phyloP scores from a whole-genome alignment of 2,113 vertebrate genomes.

The Lampris megalopsis region DNA sequence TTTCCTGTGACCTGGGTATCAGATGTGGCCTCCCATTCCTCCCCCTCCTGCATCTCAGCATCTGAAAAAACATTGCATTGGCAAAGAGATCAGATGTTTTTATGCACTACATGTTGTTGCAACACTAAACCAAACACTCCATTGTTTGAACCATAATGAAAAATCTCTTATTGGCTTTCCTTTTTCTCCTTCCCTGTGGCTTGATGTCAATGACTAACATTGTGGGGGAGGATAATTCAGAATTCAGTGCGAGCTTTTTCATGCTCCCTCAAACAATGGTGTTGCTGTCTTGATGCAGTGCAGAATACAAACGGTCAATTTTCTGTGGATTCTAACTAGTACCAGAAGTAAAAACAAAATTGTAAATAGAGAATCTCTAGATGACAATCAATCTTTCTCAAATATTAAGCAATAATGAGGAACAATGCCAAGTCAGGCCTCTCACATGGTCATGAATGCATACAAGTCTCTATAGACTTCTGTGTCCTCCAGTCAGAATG shows the following conservation, averaged over 20 bases:
- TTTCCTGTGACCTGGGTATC: slow-evolving; percentile 70
- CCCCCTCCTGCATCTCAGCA: slow-evolving; percentile 60
- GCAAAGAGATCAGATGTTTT: slow-evolving; percentile 9
- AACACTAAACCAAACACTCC: slow-evolving; percentile 17
- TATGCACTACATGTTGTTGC: not conserved
- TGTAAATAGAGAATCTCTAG: slow-evolving; percentile 14
- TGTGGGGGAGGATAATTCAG: slow-evolving; percentile 26
- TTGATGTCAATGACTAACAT: slow-evolving; percentile 53
- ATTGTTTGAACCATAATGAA: slow-evolving; percentile 37
- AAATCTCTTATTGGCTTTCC: slow-evolving; percentile 36
- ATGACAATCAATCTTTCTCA: slow-evolving; percentile 29
- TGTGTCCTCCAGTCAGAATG: slow-evolving; percentile 54
- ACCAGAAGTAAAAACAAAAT: not conserved
- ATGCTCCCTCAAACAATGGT: slow-evolving; percentile 31
- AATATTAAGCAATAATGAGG: slow-evolving; percentile 7
- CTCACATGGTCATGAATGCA: slow-evolving; percentile 38
- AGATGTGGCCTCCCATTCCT: slow-evolving; percentile 58
- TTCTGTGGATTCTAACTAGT: slow-evolving; percentile 37
- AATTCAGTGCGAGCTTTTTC: slow-evolving; percentile 38
- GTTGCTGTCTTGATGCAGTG: slow-evolving; percentile 26
- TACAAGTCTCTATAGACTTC: slow-evolving; percentile 27
- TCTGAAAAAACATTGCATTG: slow-evolving; percentile 55
- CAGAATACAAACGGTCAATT: slow-evolving; percentile 10
- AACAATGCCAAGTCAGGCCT: slow-evolving; percentile 1
- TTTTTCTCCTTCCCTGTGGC: slow-evolving; percentile 31